These are phyloP conservation scores for Paramormyrops kingsleyae DNA, from an alignment of 2,113 vertebrate genomes.

Conservation along the genomic window DNA sequence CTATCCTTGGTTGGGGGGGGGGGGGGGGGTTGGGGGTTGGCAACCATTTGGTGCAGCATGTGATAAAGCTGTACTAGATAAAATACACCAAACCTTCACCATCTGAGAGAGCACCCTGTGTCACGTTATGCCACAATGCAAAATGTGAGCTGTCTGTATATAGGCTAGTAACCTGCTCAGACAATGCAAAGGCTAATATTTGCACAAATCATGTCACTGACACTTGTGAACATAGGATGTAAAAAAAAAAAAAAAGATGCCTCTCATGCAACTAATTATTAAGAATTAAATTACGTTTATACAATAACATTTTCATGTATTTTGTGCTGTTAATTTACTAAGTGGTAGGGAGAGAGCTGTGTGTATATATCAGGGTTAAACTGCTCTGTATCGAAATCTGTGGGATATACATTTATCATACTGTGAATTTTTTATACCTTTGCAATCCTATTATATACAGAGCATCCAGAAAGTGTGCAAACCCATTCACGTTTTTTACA, in stretches of 20 bases:
- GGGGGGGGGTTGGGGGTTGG: too few species aligned
- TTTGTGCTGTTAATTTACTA: not conserved
- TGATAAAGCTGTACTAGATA: not conserved
- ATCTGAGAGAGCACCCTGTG: not conserved
- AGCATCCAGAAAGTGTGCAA: not conserved
- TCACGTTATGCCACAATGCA: not conserved
- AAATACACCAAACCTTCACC: not conserved
- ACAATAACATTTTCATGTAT: not conserved
- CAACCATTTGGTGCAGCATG: not conserved
- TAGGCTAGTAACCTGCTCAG: not conserved
- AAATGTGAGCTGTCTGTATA: not conserved
- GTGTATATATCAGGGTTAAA: not conserved
- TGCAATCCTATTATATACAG: not conserved
- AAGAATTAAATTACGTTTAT: not conserved
- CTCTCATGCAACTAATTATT: not conserved
- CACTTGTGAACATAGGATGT: not conserved
- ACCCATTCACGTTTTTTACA: not conserved
- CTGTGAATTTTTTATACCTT: not conserved
- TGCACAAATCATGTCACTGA: not conserved
- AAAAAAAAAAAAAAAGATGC: not conserved
- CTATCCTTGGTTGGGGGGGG: not conserved
- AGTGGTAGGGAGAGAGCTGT: not conserved
- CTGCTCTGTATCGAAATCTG: not conserved
- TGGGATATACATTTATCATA: not conserved
- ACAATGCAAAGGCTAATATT: not conserved